Conservation (phyloP, 2,113 vertebrate species). For the Rhadina sibilatrix region DNA sequence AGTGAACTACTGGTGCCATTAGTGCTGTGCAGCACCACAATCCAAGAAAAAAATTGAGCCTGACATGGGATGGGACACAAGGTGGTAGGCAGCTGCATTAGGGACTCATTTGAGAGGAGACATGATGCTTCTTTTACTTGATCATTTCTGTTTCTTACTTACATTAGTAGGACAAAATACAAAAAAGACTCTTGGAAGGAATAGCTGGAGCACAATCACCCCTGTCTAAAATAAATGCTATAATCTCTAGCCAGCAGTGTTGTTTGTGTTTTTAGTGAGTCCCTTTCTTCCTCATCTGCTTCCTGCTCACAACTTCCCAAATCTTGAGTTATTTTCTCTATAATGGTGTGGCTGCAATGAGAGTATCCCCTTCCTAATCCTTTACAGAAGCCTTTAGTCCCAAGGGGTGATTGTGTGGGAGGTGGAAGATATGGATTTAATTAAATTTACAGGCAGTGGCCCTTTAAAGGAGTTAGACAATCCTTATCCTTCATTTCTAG, state of each 20-base stretch:
- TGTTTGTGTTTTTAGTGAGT: constrained; percentile 45
- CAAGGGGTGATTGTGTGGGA: constrained; percentile 34
- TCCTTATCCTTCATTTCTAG: constrained; percentile 11
- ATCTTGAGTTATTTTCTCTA: constrained; percentile 38
- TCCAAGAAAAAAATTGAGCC: background rate
- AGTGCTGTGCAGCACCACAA: background rate
- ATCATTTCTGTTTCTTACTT: background rate
- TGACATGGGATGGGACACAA: background rate
- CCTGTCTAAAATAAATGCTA: background rate
- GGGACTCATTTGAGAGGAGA: background rate
- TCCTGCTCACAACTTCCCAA: constrained; percentile 42
- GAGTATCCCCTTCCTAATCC: constrained; percentile 53
- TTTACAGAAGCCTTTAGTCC: constrained; percentile 42
- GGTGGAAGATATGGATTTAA: constrained; percentile 39
- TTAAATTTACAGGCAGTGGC: constrained; percentile 46
- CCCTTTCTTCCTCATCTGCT: constrained; percentile 45
- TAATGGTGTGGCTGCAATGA: background rate
- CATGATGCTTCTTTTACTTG: background rate
- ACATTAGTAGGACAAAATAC: background rate
- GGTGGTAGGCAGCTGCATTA: background rate
- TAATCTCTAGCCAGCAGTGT: constrained; percentile 24
- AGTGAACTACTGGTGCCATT: background rate
- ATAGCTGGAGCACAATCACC: background rate
- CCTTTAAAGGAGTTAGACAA: constrained; percentile 21
- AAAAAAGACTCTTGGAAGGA: background rate